Base-by-base conservation (phyloP, 2,888 invertebrate genomes). In the Diaprepes abbreviatus region DNA sequence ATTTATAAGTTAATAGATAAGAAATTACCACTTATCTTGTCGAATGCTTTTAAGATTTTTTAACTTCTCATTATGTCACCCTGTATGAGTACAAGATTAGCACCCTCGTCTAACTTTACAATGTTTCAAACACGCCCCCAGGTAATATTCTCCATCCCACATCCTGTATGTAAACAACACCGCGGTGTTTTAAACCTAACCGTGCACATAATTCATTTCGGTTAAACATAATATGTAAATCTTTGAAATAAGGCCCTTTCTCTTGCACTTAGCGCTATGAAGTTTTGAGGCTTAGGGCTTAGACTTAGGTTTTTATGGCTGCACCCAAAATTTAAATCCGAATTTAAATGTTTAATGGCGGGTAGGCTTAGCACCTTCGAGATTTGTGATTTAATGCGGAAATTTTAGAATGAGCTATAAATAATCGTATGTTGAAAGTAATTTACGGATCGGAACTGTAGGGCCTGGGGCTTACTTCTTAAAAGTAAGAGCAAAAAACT, bases 281-380 rank as follows among this genome's bases (percentile, higher is more conserved):
- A 59, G 66, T 66, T 66, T 57, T 66, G 33, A 59, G 43, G 52
- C 59, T 59, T 50, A 50, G 9, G 57, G 58, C 58, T 66, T 21
- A 66, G 36, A 58, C 66, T 59, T 59, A 33, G 59, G 50, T 68
- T 68, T 68, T 68, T 68, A 68, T 63, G 40, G 57, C 63, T 16
- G 38, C 57, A 63, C 36, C 63, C 63, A 57, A 62, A 65, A 69
- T 59, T 63, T 68, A 68, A 35, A 68, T 68, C 63, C 45, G 50
- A 68, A 63, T 68, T 69, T 69, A 65, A 69, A 69, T 69, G 52
- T 69, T 64, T 59, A 69, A 69, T 64, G 59, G 64, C 9, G 60
- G 66, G 55, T 67, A 55, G 63, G 68, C 68, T 68, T 68, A 57
- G 36, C 38, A 31, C 43, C 50, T 54, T 50, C 6, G 48, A 7